Evolutionary conservation across 2,888 invertebrate species (phyloP).

Genomic region (Mythimna ferrago): DNA sequence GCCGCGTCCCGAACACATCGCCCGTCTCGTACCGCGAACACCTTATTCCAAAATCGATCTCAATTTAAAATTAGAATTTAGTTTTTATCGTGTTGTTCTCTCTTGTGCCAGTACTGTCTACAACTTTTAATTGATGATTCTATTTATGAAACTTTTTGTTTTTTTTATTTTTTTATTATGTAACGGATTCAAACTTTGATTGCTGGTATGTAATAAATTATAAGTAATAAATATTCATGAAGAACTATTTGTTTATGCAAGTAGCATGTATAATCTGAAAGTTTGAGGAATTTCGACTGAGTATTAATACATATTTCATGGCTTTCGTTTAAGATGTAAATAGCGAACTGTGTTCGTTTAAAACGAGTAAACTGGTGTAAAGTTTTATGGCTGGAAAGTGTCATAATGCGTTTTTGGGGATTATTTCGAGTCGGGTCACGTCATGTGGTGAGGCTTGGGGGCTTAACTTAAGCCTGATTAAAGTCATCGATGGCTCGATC

Average conservation of each 20-base stretch:
- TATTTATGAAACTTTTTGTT: conserved; percentile 44
- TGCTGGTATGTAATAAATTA: conserved; percentile 63
- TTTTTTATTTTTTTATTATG: conserved; percentile 43
- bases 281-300: conserved; percentile 25
- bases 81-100: conserved; percentile 53
- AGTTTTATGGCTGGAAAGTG: conserved; percentile 51
- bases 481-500: conserved; percentile 47
- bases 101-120: conserved; percentile 54
- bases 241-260: conserved; percentile 42
- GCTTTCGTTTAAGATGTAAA: conserved; percentile 52
- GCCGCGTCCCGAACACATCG: conserved; percentile 60
- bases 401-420: conserved; percentile 61
- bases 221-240: conserved; percentile 53
- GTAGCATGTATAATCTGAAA: conserved; percentile 35
- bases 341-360: conserved; percentile 28
- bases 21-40: conserved; percentile 65
- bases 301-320: conserved; percentile 42
- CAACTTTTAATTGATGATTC: conserved; percentile 33
- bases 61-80: conserved; percentile 59
- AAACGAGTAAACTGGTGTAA: conserved; percentile 33
- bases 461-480: conserved; percentile 61
- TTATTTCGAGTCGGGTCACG: conserved; percentile 55
- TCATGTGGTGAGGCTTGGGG: conserved; percentile 42
- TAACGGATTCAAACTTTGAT: conserved; percentile 63
- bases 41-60: conserved; percentile 62